These are phyloP conservation scores for Lamproptera curius DNA, from an alignment of 2,888 invertebrate genomes.

Conservation along the genomic window DNA sequence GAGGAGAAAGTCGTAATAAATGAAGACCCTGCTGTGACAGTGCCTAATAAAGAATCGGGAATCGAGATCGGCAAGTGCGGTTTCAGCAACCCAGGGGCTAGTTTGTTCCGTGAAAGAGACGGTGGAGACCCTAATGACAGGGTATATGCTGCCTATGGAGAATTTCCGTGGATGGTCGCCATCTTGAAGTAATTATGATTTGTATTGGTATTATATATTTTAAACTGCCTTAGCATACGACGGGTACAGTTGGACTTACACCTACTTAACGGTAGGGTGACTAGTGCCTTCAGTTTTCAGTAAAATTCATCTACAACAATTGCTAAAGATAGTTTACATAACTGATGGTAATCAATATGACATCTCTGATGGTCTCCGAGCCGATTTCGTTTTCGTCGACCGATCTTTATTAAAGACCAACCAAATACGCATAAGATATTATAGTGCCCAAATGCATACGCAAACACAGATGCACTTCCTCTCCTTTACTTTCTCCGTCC, in stretches of 20 bases:
- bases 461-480: no score
- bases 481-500: no score
- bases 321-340: background rate
- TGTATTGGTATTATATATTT: background rate
- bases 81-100: slow-evolving; percentile 84
- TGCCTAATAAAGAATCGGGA: background rate
- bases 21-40: background rate
- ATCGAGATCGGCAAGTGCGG: slow-evolving; percentile 71
- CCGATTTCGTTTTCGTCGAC: no score
- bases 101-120: slow-evolving; percentile 51
- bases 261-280: background rate
- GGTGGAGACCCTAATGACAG: slow-evolving; percentile 63
- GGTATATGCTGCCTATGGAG: slow-evolving; percentile 83
- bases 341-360: background rate
- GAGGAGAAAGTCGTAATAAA: background rate
- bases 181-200: slow-evolving; percentile 67
- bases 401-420: no score
- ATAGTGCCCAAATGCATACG: no score
- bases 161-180: slow-evolving; percentile 92
- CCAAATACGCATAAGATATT: no score
- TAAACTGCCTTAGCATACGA: no score
- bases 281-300: background rate
- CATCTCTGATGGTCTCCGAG: no score
- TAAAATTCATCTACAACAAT: no score
- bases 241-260: background rate